phyloP scores from a whole-genome alignment of 2,797 vertebrate genomes.

The Coregonus sp. region DNA sequence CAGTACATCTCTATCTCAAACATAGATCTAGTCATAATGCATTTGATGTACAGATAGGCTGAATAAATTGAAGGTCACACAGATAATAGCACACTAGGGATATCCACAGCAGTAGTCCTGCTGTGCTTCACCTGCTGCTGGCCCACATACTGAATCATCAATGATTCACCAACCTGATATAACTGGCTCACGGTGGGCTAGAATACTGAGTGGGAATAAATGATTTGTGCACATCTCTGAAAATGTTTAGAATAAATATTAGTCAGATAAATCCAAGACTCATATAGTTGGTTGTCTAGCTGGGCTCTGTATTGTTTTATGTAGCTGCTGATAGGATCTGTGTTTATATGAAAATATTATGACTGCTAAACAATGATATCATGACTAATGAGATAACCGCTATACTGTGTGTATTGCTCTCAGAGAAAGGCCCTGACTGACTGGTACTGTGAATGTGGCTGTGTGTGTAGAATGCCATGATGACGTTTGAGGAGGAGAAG shows the following conservation, averaged over 20 bases:
- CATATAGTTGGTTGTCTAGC: neutral
- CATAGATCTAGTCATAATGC: too few species aligned
- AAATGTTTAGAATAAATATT: neutral
- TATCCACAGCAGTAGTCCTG: neutral
- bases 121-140: constrained; percentile 3
- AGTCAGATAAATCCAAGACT: neutral
- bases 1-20: too few species aligned
- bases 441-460: too few species aligned
- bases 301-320: too few species aligned
- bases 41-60: neutral
- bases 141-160: constrained; percentile 15
- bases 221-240: neutral
- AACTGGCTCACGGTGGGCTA: neutral
- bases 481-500: constrained; percentile 98
- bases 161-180: constrained; percentile 10
- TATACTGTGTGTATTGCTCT: too few species aligned
- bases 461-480: constrained; percentile 88
- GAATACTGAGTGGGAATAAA: neutral
- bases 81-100: neutral
- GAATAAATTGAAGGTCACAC: constrained; percentile 1
- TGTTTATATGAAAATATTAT: too few species aligned
- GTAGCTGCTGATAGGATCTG: too few species aligned
- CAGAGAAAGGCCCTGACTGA: too few species aligned
- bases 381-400: too few species aligned
- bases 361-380: too few species aligned